Evolutionary conservation across 2,888 invertebrate species (phyloP).

Genomic region (Erynnis tages): DNA sequence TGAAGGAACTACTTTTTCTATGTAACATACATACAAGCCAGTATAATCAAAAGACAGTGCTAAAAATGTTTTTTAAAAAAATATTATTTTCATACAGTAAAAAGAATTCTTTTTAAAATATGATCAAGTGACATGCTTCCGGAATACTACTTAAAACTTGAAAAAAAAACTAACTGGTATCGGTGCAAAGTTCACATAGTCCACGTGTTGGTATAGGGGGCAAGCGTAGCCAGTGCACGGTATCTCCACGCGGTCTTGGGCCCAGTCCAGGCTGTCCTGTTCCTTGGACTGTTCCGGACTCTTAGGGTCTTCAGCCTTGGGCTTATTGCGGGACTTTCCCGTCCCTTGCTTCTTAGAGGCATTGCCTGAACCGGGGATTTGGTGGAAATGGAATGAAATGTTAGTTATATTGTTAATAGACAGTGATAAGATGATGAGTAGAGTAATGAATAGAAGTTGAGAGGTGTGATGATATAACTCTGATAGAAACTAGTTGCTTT

Average conservation of each 20-base stretch:
- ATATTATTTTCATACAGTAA: background rate
- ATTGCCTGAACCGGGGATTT: constrained; percentile 47
- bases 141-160: constrained; percentile 21
- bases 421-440: no score
- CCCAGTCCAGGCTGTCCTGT: constrained; percentile 47
- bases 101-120: constrained; percentile 10
- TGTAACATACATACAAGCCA: no score
- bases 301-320: constrained; percentile 50
- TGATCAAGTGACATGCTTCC: constrained; percentile 48
- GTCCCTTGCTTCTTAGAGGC: constrained; percentile 65
- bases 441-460: no score
- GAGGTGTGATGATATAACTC: no score
- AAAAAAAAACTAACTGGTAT: constrained; percentile 63
- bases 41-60: no score
- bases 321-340: constrained; percentile 50
- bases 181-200: constrained; percentile 66
- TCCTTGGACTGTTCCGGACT: constrained; percentile 48
- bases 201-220: constrained; percentile 60
- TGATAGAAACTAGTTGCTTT: no score
- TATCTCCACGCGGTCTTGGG: constrained; percentile 45
- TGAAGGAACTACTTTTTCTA: no score
- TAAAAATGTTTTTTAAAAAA: no score
- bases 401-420: background rate
- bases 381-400: constrained; percentile 1
- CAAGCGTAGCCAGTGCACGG: constrained; percentile 43